Evolutionary conservation across 2,113 vertebrate genomes (phyloP).

Genomic region (Crypturellus undulatus): DNA sequence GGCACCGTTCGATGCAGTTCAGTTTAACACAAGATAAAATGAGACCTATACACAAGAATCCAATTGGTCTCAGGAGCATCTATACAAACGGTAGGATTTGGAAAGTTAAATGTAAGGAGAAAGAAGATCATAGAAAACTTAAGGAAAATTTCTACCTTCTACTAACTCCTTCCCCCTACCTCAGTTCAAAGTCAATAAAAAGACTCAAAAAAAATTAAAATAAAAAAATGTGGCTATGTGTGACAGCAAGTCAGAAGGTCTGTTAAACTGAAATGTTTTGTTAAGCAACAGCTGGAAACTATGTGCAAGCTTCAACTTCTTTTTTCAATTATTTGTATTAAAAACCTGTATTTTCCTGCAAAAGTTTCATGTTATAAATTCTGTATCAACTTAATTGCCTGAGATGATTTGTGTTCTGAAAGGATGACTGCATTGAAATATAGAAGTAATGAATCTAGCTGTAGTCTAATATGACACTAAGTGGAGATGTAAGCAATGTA

Average conservation of each 20-base stretch:
- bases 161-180: accelerated
- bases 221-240: not conserved
- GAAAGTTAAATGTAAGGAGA: not conserved
- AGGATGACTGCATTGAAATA: not conserved
- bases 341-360: not conserved
- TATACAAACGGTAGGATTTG: not conserved
- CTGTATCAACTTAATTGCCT: not conserved
- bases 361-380: not conserved
- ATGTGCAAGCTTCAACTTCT: not conserved
- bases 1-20: not conserved
- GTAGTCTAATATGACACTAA: not conserved
- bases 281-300: not conserved
- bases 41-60: not conserved
- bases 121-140: not conserved
- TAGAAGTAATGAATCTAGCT: not conserved
- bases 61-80: not conserved
- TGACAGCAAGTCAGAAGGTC: not conserved
- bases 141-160: not conserved
- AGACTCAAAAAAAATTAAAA: not conserved
- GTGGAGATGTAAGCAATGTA: not conserved
- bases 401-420: not conserved
- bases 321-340: not conserved
- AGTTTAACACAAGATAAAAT: not conserved
- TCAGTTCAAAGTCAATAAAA: not conserved
- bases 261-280: not conserved